Evolutionary conservation across 2,797 vertebrate genomes (phyloP).

Genomic region (Eutrigla gurnardus): DNA sequence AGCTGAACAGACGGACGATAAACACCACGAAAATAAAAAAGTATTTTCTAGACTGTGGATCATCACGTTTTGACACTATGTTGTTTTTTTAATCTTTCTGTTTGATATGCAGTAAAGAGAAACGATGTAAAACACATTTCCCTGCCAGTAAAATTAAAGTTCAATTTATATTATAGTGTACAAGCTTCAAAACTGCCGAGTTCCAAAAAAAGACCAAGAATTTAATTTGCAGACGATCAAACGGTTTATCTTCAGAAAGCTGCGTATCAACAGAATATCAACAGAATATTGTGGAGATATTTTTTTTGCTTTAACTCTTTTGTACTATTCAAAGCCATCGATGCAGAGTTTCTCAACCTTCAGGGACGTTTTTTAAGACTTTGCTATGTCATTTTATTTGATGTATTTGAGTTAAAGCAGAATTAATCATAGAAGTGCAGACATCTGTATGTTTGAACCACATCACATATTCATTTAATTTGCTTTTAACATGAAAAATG

Average conservation of each 20-base stretch:
- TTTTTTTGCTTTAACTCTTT: neutral
- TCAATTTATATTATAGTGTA: constrained; percentile 13
- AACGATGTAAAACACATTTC: neutral
- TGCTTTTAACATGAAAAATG: neutral
- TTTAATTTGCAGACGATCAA: constrained; percentile 4
- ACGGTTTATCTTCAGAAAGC: constrained; percentile 13
- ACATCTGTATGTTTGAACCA: neutral
- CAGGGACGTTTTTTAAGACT: neutral
- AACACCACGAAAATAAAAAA: neutral
- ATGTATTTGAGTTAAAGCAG: neutral
- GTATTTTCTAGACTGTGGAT: constrained; percentile 41
- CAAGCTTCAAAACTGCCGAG: constrained; percentile 55
- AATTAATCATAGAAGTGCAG: neutral
- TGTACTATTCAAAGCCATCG: neutral
- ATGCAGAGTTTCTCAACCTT: constrained; percentile 35
- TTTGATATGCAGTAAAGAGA: constrained; percentile 26
- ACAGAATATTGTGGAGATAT: too few relatives aligned
- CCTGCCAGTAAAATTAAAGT: constrained; percentile 2
- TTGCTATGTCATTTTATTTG: too few relatives aligned
- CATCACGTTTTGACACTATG: neutral
- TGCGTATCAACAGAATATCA: constrained; percentile 3
- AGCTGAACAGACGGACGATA: constrained; percentile 28
- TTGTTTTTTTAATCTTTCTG: constrained; percentile 16
- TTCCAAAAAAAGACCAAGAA: neutral
- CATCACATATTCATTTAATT: neutral